These are phyloP conservation scores for Rhagonycha fulva DNA, from an alignment of 2,888 invertebrate genomes.

Conservation along the genomic window DNA sequence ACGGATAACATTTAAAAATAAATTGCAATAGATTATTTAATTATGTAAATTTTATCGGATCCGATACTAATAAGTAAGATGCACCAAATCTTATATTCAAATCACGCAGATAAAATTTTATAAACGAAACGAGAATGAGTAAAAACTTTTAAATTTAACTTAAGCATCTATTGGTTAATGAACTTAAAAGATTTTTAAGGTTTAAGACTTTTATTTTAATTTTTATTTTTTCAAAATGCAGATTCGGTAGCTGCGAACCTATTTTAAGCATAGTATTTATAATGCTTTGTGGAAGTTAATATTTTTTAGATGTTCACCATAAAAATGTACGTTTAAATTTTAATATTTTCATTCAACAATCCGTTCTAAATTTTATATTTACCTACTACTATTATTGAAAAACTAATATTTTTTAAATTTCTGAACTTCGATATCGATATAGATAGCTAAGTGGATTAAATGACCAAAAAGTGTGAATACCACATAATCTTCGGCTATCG, in stretches of 20 bases:
- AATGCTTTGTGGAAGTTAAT: too few relatives aligned
- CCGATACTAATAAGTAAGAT: not conserved
- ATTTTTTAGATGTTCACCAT: not conserved
- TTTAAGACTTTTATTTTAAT: too few relatives aligned
- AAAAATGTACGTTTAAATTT: not conserved
- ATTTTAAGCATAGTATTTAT: too few relatives aligned
- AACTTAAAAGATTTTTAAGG: slow-evolving; percentile 1
- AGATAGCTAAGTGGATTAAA: not conserved
- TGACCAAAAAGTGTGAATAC: not conserved
- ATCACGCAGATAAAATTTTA: not conserved
- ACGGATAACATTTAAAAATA: not conserved
- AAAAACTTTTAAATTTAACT: slow-evolving; percentile 19
- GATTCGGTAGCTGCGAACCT: not conserved
- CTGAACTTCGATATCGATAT: not conserved
- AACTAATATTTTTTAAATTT: not conserved
- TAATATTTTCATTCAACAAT: not conserved
- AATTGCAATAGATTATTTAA: not conserved
- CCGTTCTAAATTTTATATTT: not conserved
- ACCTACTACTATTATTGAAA: not conserved
- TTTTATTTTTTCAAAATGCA: not conserved
- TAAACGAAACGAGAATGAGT: slow-evolving; percentile 1
- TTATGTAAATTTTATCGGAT: not conserved
- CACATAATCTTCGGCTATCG: not conserved
- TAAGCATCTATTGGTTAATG: slow-evolving; percentile 11
- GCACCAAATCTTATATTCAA: not conserved